phyloP scores from a whole-genome alignment of 2,113 vertebrate genomes.

The Panthera tigris region DNA sequence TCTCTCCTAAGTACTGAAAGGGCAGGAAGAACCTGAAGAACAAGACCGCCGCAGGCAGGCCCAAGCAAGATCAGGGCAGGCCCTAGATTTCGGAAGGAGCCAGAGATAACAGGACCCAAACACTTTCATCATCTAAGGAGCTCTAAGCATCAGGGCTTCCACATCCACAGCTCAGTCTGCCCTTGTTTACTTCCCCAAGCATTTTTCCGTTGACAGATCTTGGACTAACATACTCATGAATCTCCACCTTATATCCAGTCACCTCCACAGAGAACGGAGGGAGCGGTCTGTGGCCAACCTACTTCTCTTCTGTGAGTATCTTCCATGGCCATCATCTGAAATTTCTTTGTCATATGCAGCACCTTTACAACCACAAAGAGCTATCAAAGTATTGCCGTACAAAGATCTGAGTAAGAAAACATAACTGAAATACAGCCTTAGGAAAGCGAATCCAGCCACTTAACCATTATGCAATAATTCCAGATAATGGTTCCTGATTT shows the following conservation, averaged over 20 bases:
- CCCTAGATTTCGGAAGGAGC: neutral
- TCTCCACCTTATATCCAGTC: neutral
- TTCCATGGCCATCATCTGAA: neutral
- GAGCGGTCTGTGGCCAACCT: neutral
- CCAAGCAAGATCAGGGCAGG: slow-evolving; percentile 15
- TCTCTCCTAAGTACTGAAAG: slow-evolving; percentile 3
- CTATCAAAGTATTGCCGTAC: neutral
- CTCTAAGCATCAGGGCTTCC: slow-evolving; percentile 8
- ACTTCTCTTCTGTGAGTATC: neutral
- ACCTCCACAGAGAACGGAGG: neutral
- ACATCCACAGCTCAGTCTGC: neutral
- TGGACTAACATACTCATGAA: neutral
- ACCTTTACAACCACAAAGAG: neutral
- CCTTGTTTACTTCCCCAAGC: neutral
- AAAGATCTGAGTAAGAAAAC: neutral
- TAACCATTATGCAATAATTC: neutral
- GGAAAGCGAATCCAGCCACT: neutral
- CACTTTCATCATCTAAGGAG: slow-evolving; percentile 49
- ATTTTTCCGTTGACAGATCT: neutral
- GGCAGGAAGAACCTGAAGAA: slow-evolving; percentile 62
- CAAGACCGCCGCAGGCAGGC: neutral
- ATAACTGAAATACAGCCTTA: neutral
- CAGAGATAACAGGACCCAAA: slow-evolving; percentile 41
- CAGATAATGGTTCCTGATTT: neutral
- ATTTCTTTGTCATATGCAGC: neutral